phyloP scores from a whole-genome alignment of 2,113 vertebrate species.

The Recurvirostra avosetta region DNA sequence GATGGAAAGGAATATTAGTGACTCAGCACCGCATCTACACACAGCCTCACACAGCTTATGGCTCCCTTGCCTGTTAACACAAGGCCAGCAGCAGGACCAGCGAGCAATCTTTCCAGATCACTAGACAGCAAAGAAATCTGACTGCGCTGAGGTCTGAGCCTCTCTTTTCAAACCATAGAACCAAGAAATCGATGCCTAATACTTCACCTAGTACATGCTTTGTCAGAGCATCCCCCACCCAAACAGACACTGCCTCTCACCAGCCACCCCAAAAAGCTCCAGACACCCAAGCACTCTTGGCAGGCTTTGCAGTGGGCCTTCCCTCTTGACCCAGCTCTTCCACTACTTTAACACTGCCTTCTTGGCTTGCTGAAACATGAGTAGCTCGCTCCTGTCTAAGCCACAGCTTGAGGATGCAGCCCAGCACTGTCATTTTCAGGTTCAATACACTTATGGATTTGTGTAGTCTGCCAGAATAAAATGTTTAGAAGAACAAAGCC shows the following conservation, averaged over 20 bases:
- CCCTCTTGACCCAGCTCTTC: background rate
- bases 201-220: background rate
- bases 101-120: background rate
- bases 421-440: background rate
- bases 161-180: background rate
- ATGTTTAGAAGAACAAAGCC: background rate
- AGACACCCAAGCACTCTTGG: background rate
- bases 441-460: background rate
- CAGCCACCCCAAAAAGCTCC: background rate
- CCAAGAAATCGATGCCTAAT: background rate
- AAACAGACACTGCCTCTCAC: background rate
- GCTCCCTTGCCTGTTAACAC: background rate
- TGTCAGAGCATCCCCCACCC: background rate
- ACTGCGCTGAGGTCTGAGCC: background rate
- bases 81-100: background rate
- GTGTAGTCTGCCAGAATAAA: background rate
- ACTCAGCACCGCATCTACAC: background rate
- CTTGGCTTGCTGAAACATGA: background rate
- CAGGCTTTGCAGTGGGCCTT: background rate
- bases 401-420: background rate
- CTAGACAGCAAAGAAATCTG: background rate
- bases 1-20: background rate
- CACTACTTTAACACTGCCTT: background rate
- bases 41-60: background rate
- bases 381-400: background rate